Percentiles rank a stretch among this genome's conserved stretches.
Evolutionary conservation across 2,888 invertebrate genomes (phyloP).

Genomic region (Lasioglossum calceatum): DNA sequence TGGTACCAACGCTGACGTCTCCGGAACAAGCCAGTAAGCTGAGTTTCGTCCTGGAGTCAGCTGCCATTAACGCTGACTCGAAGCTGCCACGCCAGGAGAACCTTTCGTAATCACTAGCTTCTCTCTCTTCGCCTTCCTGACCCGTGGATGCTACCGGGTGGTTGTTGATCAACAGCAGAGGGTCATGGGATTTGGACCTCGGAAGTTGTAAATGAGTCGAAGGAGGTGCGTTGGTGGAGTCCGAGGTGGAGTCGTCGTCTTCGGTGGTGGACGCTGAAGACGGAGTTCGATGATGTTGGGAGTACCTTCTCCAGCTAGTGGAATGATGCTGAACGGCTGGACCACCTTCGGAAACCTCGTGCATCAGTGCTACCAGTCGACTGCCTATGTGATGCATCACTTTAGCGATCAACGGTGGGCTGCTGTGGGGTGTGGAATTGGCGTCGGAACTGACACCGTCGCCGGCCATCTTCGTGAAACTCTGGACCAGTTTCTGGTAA

Average conservation of each 20-base stretch:
- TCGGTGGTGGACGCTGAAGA: conserved; percentile 88
- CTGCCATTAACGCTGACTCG: conserved; percentile 95
- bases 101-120: conserved; percentile 94
- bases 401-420: conserved; percentile 94
- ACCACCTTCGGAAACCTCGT: conserved; percentile 94
- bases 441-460: conserved; percentile 85
- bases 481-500: conserved; percentile 94
- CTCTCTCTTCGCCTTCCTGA: conserved; percentile 84
- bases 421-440: conserved; percentile 87
- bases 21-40: conserved; percentile 88
- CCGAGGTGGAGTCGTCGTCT: conserved; percentile 90
- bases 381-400: conserved; percentile 97
- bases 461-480: conserved; percentile 91
- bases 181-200: conserved; percentile 93
- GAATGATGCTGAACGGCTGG: conserved; percentile 83
- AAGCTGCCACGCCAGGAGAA: conserved; percentile 97
- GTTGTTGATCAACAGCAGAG: conserved; percentile 85
- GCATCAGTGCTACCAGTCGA: conserved; percentile 94
- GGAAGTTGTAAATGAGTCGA: conserved; percentile 85
- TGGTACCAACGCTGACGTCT: conserved; percentile 82
- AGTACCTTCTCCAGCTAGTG: conserved; percentile 86
- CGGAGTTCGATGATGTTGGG: conserved; percentile 87
- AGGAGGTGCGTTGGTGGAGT: conserved; percentile 86
- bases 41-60: conserved; percentile 93
- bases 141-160: conserved; percentile 72